phyloP scores from a whole-genome alignment of 1,140 invertebrate genomes.

The Homalodisca vitripennis region DNA sequence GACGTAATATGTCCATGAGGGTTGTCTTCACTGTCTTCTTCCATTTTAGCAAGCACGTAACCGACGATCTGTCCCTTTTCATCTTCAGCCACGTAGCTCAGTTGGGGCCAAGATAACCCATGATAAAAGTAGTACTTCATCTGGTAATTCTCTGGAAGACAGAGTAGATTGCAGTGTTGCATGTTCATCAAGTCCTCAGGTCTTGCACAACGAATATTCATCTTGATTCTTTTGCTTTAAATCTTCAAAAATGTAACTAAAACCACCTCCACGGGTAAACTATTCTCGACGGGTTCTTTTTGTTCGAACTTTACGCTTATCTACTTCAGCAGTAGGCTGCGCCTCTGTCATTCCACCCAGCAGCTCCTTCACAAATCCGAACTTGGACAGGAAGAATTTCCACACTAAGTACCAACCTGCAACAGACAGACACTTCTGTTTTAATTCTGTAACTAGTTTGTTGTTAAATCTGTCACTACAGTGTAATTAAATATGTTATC shows the following conservation, averaged over 20 bases:
- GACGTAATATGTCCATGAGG: slow-evolving; percentile 99
- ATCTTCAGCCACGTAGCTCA: slow-evolving; percentile 99
- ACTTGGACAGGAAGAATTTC: slow-evolving; percentile 84
- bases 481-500: too few relatives aligned
- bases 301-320: slow-evolving; percentile 52
- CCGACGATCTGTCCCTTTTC: slow-evolving; percentile 95
- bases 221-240: slow-evolving; percentile 44
- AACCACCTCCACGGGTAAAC: too few relatives aligned
- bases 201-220: slow-evolving; percentile 86
- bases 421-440: too few relatives aligned
- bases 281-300: slow-evolving; percentile 63
- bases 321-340: slow-evolving; percentile 54
- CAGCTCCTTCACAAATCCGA: slow-evolving; percentile 83
- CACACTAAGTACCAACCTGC: slow-evolving; percentile 89
- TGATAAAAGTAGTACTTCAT: slow-evolving; percentile 99
- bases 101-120: slow-evolving; percentile 97
- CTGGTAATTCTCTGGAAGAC: slow-evolving; percentile 99
- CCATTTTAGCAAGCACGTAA: slow-evolving; percentile 99
- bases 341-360: slow-evolving; percentile 66
- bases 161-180: slow-evolving; percentile 99
- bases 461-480: too few relatives aligned
- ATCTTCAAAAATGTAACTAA: too few relatives aligned
- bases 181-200: slow-evolving; percentile 98
- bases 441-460: too few relatives aligned
- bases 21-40: slow-evolving; percentile 97